Percentiles rank a stretch among this genome's conserved stretches.
phyloP scores from a whole-genome alignment of 2,888 invertebrate genomes.

The Listrodromus nycthemerus region DNA sequence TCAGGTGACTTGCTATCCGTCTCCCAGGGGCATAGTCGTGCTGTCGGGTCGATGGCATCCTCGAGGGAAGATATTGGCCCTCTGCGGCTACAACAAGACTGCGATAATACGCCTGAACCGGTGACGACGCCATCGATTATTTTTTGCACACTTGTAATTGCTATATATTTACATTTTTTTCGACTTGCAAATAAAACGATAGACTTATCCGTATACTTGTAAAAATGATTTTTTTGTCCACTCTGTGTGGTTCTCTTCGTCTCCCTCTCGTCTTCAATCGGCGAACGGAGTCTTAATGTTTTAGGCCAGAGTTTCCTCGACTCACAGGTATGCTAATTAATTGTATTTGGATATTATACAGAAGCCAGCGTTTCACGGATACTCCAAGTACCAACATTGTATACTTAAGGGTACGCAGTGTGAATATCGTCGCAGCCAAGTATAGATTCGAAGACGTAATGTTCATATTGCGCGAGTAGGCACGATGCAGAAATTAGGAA shows the following conservation, averaged over 20 bases:
- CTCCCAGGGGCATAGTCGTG: slow-evolving; percentile 77
- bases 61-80: slow-evolving; percentile 71
- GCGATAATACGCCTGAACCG: slow-evolving; percentile 65
- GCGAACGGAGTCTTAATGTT: background rate
- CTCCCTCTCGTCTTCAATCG: background rate
- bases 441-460: background rate
- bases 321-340: slow-evolving; percentile 6
- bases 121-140: slow-evolving; percentile 26
- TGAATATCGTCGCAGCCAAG: slow-evolving; percentile 2
- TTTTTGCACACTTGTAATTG: slow-evolving; percentile 12
- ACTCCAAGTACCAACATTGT: slow-evolving; percentile 24
- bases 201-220: slow-evolving; percentile 27
- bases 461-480: slow-evolving; percentile 39
- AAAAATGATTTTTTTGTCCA: slow-evolving; percentile 11
- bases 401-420: background rate
- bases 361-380: slow-evolving; percentile 44
- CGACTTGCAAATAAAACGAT: slow-evolving; percentile 36
- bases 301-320: slow-evolving; percentile 1
- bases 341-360: slow-evolving; percentile 33
- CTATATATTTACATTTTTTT: slow-evolving; percentile 55
- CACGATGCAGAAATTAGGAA: slow-evolving; percentile 41
- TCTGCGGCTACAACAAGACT: slow-evolving; percentile 81
- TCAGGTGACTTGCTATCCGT: slow-evolving; percentile 70
- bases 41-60: slow-evolving; percentile 79
- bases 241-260: background rate